Conservation (phyloP, 2,113 vertebrate species). For the Leptobrachium ailaonicum region DNA sequence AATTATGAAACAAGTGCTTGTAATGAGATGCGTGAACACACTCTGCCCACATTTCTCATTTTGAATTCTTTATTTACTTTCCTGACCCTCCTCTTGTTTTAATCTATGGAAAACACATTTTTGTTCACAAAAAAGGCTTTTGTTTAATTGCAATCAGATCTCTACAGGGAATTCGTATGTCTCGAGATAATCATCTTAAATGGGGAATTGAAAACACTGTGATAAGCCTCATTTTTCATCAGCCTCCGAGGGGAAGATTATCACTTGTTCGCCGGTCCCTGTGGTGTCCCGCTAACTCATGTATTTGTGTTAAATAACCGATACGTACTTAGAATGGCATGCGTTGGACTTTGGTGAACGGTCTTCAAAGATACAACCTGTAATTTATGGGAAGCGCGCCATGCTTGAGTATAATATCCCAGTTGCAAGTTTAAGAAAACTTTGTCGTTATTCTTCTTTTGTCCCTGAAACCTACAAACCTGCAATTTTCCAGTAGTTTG, state of each 20-base stretch:
- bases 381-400: neutral
- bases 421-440: neutral
- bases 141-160: constrained; percentile 49
- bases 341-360: constrained; percentile 30
- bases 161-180: constrained; percentile 40
- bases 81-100: constrained; percentile 43
- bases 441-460: neutral
- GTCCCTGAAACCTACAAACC: neutral
- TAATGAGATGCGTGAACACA: neutral
- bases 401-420: neutral
- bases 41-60: constrained; percentile 10
- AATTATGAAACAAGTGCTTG: neutral
- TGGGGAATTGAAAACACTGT: constrained; percentile 43
- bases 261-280: constrained; percentile 33
- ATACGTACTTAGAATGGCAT: constrained; percentile 28
- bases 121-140: constrained; percentile 41
- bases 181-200: constrained; percentile 47
- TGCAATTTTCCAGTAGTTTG: neutral
- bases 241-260: constrained; percentile 46
- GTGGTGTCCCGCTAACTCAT: constrained; percentile 34
- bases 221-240: constrained; percentile 49
- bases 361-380: neutral
- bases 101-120: constrained; percentile 48
- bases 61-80: constrained; percentile 20
- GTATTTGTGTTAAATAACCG: constrained; percentile 38